phyloP scores from a whole-genome alignment of 2,113 vertebrate species.

The Laterallus jamaicensis region DNA sequence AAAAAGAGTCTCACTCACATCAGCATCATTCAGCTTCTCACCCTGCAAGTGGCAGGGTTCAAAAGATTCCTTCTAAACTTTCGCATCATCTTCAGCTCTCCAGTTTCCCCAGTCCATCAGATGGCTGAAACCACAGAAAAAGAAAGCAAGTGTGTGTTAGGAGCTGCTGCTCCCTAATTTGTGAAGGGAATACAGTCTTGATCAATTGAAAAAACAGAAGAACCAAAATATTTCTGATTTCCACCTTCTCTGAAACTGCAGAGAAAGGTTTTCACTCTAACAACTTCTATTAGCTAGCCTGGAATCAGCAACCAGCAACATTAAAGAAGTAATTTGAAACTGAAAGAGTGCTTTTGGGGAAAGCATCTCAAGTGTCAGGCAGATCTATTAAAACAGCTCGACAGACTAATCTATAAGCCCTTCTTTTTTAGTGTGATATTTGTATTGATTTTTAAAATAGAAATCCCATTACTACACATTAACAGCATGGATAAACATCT shows the following conservation, averaged over 20 bases:
- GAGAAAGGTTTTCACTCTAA: conserved; percentile 23
- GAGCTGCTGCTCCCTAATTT: neutral
- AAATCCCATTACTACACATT: conserved; percentile 68
- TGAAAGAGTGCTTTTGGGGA: conserved; percentile 23
- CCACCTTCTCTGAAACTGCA: conserved; percentile 19
- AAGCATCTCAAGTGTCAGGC: conserved; percentile 51
- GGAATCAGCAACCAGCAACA: conserved; percentile 11
- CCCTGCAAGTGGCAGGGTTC: neutral
- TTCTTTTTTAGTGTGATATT: conserved; percentile 48
- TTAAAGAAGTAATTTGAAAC: conserved; percentile 55
- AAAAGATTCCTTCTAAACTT: neutral
- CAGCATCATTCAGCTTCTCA: conserved; percentile 22
- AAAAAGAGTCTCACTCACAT: neutral
- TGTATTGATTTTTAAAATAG: conserved; percentile 66
- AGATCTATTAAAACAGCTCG: conserved; percentile 59
- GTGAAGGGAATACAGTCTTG: neutral
- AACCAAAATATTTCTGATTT: conserved; percentile 12
- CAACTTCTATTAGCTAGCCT: conserved; percentile 5
- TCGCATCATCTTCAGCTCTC: neutral
- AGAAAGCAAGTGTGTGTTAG: neutral
- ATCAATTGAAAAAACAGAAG: neutral
- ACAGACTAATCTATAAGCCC: conserved; percentile 43
- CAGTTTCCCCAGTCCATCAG: neutral
- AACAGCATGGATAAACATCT: conserved; percentile 49
- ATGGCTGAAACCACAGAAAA: conserved; percentile 34